Base-by-base conservation (phyloP, 1,140 invertebrate species). In the Maniola jurtina region DNA sequence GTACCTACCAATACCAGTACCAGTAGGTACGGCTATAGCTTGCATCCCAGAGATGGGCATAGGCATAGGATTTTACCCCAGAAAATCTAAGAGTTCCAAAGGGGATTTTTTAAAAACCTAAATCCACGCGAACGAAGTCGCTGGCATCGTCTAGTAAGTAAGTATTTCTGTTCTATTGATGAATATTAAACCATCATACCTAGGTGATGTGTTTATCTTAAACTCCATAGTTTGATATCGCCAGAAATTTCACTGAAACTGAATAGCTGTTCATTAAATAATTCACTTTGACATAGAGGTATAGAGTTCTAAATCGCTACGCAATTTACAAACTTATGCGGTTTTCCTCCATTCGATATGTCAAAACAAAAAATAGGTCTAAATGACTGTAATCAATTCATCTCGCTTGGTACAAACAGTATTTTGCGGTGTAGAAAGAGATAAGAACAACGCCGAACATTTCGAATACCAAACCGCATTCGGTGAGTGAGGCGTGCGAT, bases 341-440 rank as follows among this genome's bases (percentile, higher is more conserved):
- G 48, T 68, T 70, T 34, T 66, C 61, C 55, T 60, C 50, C 45
- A 54, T 71, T 40, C 35, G 55, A 42, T 71, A 70, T 61, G 63
- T 57, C 54, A 58, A 62, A 69, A 70, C 60, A 68, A 59, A 61
- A 70, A 71, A 77, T 68, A 64, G 50, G 62, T 56, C 61, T 56
- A 67, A 66, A 67, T 54, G 62, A 63, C 57, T 61, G 40, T 75
- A 67, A 76, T 76, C 69, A 70, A 60, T 75, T 73, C 65, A 71
- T 76, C 77, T 79, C 73, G 75, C 70, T 82, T 73, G 67, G 64
- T 70, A 67, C 69, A 64, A 60, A 70, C 68, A 55, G 64, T 42
- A 73, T 79, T 76, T 72, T 72, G 64, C 60, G 52, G 62, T 64
- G 57, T 64, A 67, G 75, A 85, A 73, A 76, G 73, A 74, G 81